Percentiles rank a stretch among this genome's conserved stretches.
Evolutionary conservation across 2,113 vertebrate species (phyloP).

Genomic region (Gallinago jamesoni): DNA sequence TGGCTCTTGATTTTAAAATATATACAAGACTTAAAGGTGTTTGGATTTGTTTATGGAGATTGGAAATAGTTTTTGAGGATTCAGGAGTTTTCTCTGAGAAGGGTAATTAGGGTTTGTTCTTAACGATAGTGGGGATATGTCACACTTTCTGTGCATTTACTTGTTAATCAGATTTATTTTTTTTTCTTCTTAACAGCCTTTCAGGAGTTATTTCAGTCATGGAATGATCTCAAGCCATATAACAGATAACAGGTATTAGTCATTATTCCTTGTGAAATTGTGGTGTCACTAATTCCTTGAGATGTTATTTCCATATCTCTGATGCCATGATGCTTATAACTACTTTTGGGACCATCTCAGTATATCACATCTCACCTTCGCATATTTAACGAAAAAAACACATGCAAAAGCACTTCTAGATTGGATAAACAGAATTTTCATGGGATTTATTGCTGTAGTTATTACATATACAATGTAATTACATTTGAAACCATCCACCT

Average conservation of each 20-base stretch:
- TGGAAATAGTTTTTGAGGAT: not conserved
- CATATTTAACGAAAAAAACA: not conserved
- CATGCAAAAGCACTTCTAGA: not conserved
- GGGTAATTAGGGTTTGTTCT: not conserved
- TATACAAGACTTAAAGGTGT: not conserved
- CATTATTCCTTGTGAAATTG: not conserved
- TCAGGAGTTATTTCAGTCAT: conserved; percentile 93
- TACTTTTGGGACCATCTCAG: not conserved
- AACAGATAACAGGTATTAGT: conserved; percentile 87
- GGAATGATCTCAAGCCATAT: conserved; percentile 95
- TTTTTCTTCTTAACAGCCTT: conserved; percentile 75
- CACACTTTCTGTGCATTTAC: not conserved
- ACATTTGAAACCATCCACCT: not conserved
- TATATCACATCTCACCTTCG: not conserved
- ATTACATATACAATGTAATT: not conserved
- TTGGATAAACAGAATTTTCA: not conserved
- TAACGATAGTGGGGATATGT: not conserved
- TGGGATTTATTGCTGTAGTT: not conserved
- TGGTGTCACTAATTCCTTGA: not conserved
- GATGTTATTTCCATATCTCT: not conserved
- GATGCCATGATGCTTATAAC: not conserved
- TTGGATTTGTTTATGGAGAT: not conserved
- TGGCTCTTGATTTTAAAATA: not conserved
- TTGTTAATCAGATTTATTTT: not conserved
- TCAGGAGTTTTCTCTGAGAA: not conserved